These are phyloP conservation scores for Epinephelus fuscoguttatus DNA, from an alignment of 2,113 vertebrate genomes.

Conservation along the genomic window DNA sequence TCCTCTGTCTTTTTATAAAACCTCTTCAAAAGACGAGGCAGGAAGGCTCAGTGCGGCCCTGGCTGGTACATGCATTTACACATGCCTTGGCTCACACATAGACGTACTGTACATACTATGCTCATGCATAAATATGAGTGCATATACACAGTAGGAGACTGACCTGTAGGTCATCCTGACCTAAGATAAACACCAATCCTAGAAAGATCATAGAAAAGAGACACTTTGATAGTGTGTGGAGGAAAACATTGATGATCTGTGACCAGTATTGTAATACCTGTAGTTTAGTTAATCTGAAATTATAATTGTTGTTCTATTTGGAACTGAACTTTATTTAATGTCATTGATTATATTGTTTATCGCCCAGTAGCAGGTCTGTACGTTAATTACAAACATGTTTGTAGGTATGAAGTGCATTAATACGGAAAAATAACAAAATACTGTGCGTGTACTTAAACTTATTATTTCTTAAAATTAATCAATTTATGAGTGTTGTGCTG, in stretches of 20 bases:
- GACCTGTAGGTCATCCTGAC: background rate
- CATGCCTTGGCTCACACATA: background rate
- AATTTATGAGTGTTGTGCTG: too few relatives aligned
- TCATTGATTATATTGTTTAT: background rate
- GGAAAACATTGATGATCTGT: background rate
- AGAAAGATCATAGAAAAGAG: background rate
- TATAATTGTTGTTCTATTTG: background rate
- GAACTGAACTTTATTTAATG: background rate
- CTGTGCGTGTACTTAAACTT: too few relatives aligned
- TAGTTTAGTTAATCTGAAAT: background rate
- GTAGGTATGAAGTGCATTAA: too few relatives aligned
- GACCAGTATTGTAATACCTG: background rate
- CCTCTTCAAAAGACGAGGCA: slow-evolving; percentile 36
- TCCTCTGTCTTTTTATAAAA: slow-evolving; percentile 58
- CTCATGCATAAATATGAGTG: slow-evolving; percentile 24
- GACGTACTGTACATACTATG: background rate
- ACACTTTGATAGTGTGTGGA: background rate
- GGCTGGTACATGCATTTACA: background rate
- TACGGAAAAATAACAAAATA: too few relatives aligned
- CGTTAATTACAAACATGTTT: background rate
- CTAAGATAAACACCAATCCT: background rate
- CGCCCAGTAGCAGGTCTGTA: background rate
- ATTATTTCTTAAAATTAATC: too few relatives aligned
- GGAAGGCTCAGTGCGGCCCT: slow-evolving; percentile 21
- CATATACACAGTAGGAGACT: background rate